Evolutionary conservation across 2,113 vertebrate genomes (phyloP), one percentile per base, ranked within the genome.

Genomic region (Centropus unirufus): DNA sequence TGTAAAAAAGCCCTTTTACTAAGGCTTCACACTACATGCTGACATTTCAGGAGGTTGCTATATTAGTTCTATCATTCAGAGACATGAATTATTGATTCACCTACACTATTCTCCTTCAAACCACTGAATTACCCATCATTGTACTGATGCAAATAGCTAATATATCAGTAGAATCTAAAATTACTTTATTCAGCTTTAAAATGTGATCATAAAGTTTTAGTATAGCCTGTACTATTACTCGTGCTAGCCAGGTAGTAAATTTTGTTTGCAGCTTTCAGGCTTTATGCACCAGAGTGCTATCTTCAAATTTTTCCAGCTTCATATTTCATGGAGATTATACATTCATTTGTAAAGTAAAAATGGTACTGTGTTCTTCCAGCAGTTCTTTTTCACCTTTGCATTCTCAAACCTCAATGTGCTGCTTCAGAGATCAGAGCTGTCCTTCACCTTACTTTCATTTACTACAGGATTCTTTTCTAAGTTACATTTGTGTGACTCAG

Each of bases 21-120:
- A 90, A 91, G 79, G 54, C 49, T 73, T 90, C 85, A 76, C 68
- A 79, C 58, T 79, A 64, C 63, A 74, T 76, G 34, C 49, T 95
- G 75, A 70, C 84, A 94, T 97, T 93, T 91, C 69, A 80, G 86
- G 74, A 93, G 77, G 63, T 52, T 93, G 21, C 61, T 89, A 14
- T 90, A 81, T 93, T 91, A 87, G n/a, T 76, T 95, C 89, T 95
- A 88, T 95, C 87, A 89, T 93, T 93, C 55, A 87, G 79, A 75
- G 39, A 14, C 74, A 92, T 93, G 82, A 95, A 95, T 91, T 91
- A 95, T 94, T 93, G 76, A 96, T 97, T 94, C 51, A 80, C 30
- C 30, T 76, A 90, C 47, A 77, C 51, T 78, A 82, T 16, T 69
- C 66, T 22, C 22, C 83, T 94, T 95, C 87, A 83, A 40, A 92